Conservation (phyloP, 1,140 invertebrate species). For the Drosophila aff. region DNA sequence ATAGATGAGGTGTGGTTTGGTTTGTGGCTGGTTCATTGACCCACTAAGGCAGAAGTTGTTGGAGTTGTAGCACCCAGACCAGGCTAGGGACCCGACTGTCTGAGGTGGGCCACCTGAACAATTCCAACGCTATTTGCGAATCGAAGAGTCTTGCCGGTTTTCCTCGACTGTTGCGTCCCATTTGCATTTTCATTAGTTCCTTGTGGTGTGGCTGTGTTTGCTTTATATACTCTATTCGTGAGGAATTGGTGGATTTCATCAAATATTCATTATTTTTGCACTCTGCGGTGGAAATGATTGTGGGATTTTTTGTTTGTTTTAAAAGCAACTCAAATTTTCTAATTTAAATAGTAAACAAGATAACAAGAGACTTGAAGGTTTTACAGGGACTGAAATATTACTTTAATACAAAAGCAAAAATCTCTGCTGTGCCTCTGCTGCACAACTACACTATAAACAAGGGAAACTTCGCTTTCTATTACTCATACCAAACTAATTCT, state of each 20-base stretch:
- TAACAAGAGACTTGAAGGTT: neutral
- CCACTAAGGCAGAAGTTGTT: slow-evolving; percentile 23
- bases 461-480: neutral
- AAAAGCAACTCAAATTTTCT: neutral
- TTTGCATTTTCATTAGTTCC: slow-evolving; percentile 71
- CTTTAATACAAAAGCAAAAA: neutral
- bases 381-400: neutral
- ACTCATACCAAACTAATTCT: neutral
- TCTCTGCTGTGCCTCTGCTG: neutral
- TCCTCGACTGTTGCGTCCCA: slow-evolving; percentile 51
- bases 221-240: slow-evolving; percentile 9
- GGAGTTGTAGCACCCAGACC: slow-evolving; percentile 3
- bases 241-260: neutral
- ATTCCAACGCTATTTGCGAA: slow-evolving; percentile 57
- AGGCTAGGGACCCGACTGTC: neutral
- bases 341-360: neutral
- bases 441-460: neutral
- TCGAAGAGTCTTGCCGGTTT: slow-evolving; percentile 40
- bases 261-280: neutral
- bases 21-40: slow-evolving; percentile 25
- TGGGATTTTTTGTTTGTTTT: neutral
- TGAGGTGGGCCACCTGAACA: slow-evolving; percentile 54
- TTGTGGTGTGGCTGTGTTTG: slow-evolving; percentile 3
- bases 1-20: slow-evolving; percentile 15
- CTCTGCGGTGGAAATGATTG: neutral